These are phyloP conservation scores for Hypercompe scribonia DNA, from an alignment of 2,888 invertebrate genomes.

Conservation along the genomic window DNA sequence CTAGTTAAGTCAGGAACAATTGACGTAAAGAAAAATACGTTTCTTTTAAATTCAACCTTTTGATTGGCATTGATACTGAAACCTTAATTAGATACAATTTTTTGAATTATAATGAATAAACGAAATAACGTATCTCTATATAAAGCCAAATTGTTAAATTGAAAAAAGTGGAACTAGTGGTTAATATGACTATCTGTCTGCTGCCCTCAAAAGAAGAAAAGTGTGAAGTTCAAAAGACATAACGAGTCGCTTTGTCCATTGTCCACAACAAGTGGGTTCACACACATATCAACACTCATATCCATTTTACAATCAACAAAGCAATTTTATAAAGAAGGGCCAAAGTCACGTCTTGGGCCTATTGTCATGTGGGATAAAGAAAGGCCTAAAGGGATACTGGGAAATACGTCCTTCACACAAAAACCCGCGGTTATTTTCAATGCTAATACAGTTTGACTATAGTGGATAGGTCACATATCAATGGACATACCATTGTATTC, in stretches of 20 bases:
- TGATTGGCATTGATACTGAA: too few relatives aligned
- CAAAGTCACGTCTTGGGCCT: not conserved
- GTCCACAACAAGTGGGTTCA: not conserved
- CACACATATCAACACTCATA: not conserved
- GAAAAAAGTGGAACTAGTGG: not conserved
- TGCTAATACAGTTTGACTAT: not conserved
- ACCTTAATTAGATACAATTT: not conserved
- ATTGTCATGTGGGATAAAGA: not conserved
- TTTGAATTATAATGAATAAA: not conserved
- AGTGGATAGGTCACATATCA: not conserved
- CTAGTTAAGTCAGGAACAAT: too few relatives aligned
- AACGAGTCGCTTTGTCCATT: not conserved
- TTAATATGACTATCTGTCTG: not conserved
- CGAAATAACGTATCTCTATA: not conserved
- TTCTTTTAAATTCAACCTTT: not conserved
- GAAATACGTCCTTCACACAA: not conserved
- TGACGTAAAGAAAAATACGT: too few relatives aligned
- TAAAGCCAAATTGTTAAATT: not conserved
- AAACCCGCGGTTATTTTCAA: not conserved
- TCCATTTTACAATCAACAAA: not conserved
- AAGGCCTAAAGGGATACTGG: not conserved
- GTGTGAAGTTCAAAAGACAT: not conserved
- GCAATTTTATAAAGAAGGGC: not conserved
- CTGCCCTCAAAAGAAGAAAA: not conserved
- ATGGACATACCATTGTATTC: not conserved